These are phyloP conservation scores for Gnathonemus longibarbis DNA, from an alignment of 2,113 vertebrate species.

Conservation along the genomic window DNA sequence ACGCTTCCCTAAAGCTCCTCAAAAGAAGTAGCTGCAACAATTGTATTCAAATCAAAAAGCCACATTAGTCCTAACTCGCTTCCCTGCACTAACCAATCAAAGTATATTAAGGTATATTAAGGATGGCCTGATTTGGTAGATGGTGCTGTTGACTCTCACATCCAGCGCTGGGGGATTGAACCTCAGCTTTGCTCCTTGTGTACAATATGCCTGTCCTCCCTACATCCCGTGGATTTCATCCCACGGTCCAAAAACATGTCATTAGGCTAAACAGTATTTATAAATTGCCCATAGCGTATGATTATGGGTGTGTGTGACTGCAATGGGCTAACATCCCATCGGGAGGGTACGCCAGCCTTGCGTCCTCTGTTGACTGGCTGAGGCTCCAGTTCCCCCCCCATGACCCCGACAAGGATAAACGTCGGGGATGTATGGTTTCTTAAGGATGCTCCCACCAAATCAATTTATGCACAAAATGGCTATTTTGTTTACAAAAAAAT, in stretches of 20 bases:
- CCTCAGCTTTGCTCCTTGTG: neutral
- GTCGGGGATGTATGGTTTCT: neutral
- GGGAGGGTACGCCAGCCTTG: neutral
- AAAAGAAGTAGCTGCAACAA: neutral
- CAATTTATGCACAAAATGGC: neutral
- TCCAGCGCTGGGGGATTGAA: neutral
- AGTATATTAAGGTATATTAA: neutral
- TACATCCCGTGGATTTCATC: neutral
- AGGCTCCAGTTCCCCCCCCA: neutral
- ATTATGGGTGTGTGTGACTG: neutral
- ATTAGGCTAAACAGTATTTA: neutral
- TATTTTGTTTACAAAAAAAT: neutral
- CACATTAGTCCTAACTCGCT: neutral
- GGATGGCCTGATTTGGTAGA: neutral
- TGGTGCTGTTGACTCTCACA: neutral
- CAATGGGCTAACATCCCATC: neutral
- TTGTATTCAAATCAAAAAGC: neutral
- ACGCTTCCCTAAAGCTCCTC: neutral
- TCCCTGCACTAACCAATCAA: neutral
- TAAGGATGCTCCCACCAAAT: neutral
- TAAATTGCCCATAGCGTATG: neutral
- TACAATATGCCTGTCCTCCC: neutral
- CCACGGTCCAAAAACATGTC: neutral
- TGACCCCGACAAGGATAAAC: neutral
- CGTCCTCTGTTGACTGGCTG: neutral